Evolutionary conservation across 2,797 vertebrate genomes (phyloP), one percentile per base, ranked within the genome.

Genomic region (Lepilemur septentrionalis): DNA sequence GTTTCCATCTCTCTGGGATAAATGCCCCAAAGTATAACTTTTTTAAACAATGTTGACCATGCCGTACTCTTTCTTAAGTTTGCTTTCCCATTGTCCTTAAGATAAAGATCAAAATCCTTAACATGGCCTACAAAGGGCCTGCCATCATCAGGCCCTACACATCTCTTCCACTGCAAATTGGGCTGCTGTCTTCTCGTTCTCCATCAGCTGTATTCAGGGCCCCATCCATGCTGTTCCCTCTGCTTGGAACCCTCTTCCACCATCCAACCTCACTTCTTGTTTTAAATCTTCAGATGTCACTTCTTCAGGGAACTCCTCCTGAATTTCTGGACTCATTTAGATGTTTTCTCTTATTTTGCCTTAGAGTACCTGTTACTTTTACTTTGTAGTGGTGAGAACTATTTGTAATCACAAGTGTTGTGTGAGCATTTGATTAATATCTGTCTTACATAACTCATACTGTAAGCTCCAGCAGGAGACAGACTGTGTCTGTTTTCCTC

Each of bases 1-100:
- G 30, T 95, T 93, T 83, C 83, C 30, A 89, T 57, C 43, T 89
- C 5, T 89, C 67, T 76, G 57, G 13, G 70, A 84, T 69, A 96
- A 91, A 75, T 91, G n/a, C 48, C 52, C 8, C 72, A 76, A 23
- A 95, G 38, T 61, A 70, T 15, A 59, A 61, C 32, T 43, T 93
- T 75, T 89, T 50, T 63, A 95, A 79, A 79, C 3, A 61, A 89
- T 82, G 30, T 32, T 59, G 35, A 83, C 87, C 28, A 72, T 8
- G n/a, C 6, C 9, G 81, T 12, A 25, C 15, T 81, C 57, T 55
- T 69, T 81, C 76, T 90, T 94, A 35, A 65, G 20, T 93, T 93
- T 87, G 22, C 32, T 89, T 70, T 63, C 22, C 28, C 35, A 79
- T 23, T 48, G 23, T 78, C 72, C 46, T 75, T 12, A 91, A 30